A percentile compares a stretch with the other conserved stretches of the same genome.
These are phyloP conservation scores for Acrocera orbiculus DNA, from an alignment of 2,888 invertebrate species.

Conservation along the genomic window DNA sequence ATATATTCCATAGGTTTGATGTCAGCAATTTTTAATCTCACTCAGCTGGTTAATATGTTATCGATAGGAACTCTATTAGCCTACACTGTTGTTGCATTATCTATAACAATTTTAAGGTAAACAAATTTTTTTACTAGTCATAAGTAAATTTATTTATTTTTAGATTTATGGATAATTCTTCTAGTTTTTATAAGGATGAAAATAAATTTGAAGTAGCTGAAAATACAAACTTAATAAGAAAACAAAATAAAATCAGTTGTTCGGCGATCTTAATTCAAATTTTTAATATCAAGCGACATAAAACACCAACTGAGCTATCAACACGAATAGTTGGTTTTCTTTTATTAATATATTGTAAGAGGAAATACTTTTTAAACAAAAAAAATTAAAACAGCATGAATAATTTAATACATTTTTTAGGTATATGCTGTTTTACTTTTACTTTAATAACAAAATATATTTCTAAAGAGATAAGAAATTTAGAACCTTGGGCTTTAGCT, in stretches of 20 bases:
- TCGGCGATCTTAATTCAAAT: slow-evolving; percentile 18
- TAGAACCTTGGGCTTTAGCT: slow-evolving; percentile 20
- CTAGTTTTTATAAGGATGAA: slow-evolving; percentile 8
- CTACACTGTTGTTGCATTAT: slow-evolving; percentile 78
- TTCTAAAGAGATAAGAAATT: slow-evolving; percentile 16
- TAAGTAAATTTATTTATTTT: background rate
- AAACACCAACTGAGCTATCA: slow-evolving; percentile 19
- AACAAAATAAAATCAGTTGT: slow-evolving; percentile 14
- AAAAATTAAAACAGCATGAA: too few species aligned
- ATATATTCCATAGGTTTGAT: slow-evolving; percentile 39
- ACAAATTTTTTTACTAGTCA: too few species aligned
- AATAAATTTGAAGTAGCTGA: background rate
- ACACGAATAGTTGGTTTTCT: slow-evolving; percentile 22
- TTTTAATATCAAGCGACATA: slow-evolving; percentile 20
- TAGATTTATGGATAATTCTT: slow-evolving; percentile 22
- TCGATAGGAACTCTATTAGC: slow-evolving; percentile 75
- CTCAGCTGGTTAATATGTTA: slow-evolving; percentile 76
- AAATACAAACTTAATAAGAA: slow-evolving; percentile 16
- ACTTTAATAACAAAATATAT: slow-evolving; percentile 22
- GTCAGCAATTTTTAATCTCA: slow-evolving; percentile 66
- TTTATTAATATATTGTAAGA: slow-evolving; percentile 22
- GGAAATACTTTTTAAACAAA: too few species aligned
- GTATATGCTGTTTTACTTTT: slow-evolving; percentile 20
- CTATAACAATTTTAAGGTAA: slow-evolving; percentile 65
- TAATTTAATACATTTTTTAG: slow-evolving; percentile 12